Base-by-base conservation (phyloP, 2,888 invertebrate genomes). In the Agrotis exclamationis region DNA sequence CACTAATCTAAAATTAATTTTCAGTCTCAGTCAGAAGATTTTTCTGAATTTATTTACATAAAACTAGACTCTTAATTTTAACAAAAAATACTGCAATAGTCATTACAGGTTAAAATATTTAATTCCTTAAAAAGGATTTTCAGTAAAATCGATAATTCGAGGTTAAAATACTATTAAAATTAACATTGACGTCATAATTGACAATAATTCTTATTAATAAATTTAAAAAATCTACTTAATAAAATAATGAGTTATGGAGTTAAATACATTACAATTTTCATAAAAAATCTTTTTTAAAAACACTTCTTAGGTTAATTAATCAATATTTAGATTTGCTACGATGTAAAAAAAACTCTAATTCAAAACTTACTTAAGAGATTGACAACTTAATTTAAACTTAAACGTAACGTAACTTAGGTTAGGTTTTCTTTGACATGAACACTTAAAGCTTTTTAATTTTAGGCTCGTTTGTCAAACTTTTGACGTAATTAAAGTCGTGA, bases 401-500 rank as follows among this genome's bases (percentile, higher is more conserved):
- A 60, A 59, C 20, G 13, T n/a, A 59, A 63, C 24, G 20, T 66
- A 79, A 56, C 70, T 80, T 68, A 79, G 63, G 54, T 74, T 74
- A 63, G 56, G 53, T 77, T 84, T 87, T 94, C 95, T 95, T 95
- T 95, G 95, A 95, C 91, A 93, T 93, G 82, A 86, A 90, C 88
- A 88, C 85, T 95, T 95, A 95, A 95, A 95, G 95, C 95, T 95
- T 93, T 89, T 74, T 79, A 85, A 89, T 91, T 93, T 93, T 94
- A 94, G 93, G 93, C 92, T 92, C 81, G 76, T 86, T 87, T 82
- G 65, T 79, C 80, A 78, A 83, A 75, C 45, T 77, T 82, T 81
- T 72, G 79, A 80, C 80, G 62, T 82, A 73, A 76, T 85, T 84
- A 85, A 84, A 79, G 82, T 81, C 84, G 57, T 78, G 78, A 70